Evolutionary conservation across 1,140 invertebrate genomes (phyloP).

Genomic region (Apis laboriosa): DNA sequence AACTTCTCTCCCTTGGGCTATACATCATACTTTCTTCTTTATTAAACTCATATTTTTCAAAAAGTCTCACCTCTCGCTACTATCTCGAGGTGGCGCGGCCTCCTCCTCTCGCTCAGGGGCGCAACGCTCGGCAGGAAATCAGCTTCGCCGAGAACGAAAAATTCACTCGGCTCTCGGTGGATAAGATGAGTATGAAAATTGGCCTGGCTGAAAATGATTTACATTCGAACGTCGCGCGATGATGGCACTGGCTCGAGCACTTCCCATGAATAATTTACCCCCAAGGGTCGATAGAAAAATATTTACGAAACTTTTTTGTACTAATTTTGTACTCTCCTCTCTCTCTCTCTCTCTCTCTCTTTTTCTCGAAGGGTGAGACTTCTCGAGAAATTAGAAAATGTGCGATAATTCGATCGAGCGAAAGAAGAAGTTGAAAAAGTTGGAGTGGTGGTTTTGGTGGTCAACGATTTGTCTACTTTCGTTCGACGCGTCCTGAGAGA

Average conservation of each 20-base stretch:
- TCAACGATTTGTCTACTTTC: conserved; percentile 61
- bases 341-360: no score
- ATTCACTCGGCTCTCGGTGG: conserved; percentile 63
- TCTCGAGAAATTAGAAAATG: not conserved
- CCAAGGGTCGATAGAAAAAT: conserved; percentile 32
- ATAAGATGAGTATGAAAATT: conserved; percentile 64
- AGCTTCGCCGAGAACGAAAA: conserved; percentile 56
- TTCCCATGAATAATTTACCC: conserved; percentile 49
- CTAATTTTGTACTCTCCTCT: no score
- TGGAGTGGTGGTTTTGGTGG: conserved; percentile 19
- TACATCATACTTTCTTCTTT: conserved; percentile 79
- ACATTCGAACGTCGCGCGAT: conserved; percentile 42
- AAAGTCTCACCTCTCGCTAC: conserved; percentile 60
- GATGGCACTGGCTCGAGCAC: conserved; percentile 12
- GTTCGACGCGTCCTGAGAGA: conserved; percentile 65
- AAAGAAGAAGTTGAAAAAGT: conserved; percentile 36
- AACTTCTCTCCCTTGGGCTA: conserved; percentile 70
- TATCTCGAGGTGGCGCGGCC: conserved; percentile 44
- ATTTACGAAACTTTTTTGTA: not conserved
- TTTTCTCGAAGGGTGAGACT: not conserved
- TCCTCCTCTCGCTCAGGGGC: conserved; percentile 50
- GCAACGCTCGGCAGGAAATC: conserved; percentile 59
- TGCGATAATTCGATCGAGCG: conserved; percentile 17
- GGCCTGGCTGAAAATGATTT: conserved; percentile 53
- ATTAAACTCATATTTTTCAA: conserved; percentile 80